Percentiles rank a stretch among this genome's conserved stretches.
phyloP scores from a whole-genome alignment of 2,797 vertebrate genomes.

The Loriculus beryllinus region DNA sequence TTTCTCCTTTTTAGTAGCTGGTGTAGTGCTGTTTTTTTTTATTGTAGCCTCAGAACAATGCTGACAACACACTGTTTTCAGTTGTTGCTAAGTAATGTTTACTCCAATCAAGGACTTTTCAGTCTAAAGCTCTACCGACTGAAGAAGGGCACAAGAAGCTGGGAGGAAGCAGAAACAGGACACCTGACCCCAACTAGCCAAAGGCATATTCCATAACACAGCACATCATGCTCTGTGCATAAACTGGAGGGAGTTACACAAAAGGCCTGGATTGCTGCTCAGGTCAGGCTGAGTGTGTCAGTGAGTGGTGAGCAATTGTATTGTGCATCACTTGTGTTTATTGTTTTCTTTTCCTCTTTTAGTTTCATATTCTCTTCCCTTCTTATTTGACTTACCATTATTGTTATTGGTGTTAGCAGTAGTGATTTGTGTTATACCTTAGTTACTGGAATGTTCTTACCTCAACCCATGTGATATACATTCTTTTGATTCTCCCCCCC shows the following conservation, averaged over 20 bases:
- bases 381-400: too few relatives aligned
- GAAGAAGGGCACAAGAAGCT: not conserved
- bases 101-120: not conserved
- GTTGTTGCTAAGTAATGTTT: not conserved
- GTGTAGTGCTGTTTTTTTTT: too few relatives aligned
- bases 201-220: too few relatives aligned
- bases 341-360: not conserved
- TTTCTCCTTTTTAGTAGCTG: not conserved
- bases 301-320: too few relatives aligned
- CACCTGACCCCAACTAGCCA: not conserved
- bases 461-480: not conserved
- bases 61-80: not conserved
- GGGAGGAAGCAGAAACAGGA: not conserved
- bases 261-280: too few relatives aligned
- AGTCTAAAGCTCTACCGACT: not conserved
- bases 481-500: not conserved
- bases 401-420: too few relatives aligned
- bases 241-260: too few relatives aligned
- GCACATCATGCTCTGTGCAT: too few relatives aligned
- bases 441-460: not conserved
- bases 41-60: not conserved
- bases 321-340: too few relatives aligned
- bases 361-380: too few relatives aligned
- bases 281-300: too few relatives aligned
- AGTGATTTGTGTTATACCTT: not conserved